A percentile compares a stretch with the other conserved stretches of the same genome.
Evolutionary conservation across 2,113 vertebrate species (phyloP).

Genomic region (Struthio camelus): DNA sequence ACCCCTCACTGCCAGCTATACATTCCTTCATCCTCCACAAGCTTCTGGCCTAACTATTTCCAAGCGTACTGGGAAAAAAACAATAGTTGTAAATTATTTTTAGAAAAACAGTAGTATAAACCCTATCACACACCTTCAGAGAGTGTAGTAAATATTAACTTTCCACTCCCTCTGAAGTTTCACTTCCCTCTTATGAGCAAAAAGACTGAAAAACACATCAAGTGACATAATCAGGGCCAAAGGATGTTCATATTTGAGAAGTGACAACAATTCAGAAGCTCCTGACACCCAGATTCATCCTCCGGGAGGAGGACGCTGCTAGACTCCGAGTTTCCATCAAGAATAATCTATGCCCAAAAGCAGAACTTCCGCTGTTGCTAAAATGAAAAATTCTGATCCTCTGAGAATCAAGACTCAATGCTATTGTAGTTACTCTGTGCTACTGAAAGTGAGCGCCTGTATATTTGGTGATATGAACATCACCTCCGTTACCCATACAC

Average conservation of each 20-base stretch:
- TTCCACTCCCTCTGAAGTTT: not conserved
- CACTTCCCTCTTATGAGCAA: not conserved
- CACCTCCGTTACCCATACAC: not conserved
- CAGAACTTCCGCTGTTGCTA: not conserved
- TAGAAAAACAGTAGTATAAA: not conserved
- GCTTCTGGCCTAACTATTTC: not conserved
- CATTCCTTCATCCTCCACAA: not conserved
- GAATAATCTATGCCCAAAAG: not conserved
- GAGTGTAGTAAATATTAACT: not conserved
- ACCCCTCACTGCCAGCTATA: not conserved
- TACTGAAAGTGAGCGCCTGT: not conserved
- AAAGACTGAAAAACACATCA: not conserved
- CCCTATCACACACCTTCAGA: not conserved
- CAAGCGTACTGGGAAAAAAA: not conserved
- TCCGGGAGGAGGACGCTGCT: not conserved
- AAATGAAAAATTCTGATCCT: not conserved
- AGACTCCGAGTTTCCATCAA: not conserved
- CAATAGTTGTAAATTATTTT: not conserved
- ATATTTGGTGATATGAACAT: not conserved
- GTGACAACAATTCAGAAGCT: not conserved
- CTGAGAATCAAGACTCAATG: not conserved
- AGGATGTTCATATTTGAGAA: not conserved
- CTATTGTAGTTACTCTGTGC: not conserved
- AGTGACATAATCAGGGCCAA: not conserved
- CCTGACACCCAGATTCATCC: not conserved